Conservation (phyloP, 2,113 vertebrate species). For the Chrysemys picta region DNA sequence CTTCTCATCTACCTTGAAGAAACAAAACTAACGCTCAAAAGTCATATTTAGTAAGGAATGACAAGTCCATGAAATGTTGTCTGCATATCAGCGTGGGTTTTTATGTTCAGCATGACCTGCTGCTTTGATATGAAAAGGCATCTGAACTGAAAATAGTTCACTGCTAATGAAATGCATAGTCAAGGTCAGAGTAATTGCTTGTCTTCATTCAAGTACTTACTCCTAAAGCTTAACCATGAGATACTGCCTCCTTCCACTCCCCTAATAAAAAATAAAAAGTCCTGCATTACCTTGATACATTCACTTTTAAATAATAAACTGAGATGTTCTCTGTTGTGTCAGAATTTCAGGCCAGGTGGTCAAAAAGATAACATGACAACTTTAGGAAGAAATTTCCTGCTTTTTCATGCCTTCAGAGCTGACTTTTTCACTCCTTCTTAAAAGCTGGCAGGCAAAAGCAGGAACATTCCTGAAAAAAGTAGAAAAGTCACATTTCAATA, state of each 20-base stretch:
- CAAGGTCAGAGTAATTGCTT: conserved; percentile 52
- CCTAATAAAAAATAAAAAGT: not conserved
- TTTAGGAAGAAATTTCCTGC: conserved; percentile 28
- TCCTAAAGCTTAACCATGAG: conserved; percentile 25
- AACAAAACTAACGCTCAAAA: not conserved
- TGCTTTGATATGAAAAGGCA: conserved; percentile 51
- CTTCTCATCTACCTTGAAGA: not conserved
- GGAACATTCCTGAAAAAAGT: not conserved
- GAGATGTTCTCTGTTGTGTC: not conserved
- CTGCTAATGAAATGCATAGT: conserved; percentile 46
- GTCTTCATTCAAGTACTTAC: not conserved
- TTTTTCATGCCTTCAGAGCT: conserved; percentile 39
- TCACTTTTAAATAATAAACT: conserved; percentile 44
- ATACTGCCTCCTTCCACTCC: not conserved
- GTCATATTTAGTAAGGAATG: conserved; percentile 18
- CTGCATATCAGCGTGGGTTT: not conserved
- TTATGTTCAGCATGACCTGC: not conserved
- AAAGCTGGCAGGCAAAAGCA: conserved; percentile 18
- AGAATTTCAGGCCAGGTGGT: conserved; percentile 19
- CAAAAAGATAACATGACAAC: conserved; percentile 50
- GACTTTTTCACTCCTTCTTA: conserved; percentile 31
- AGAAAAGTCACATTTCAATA: not conserved
- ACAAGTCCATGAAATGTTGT: not conserved
- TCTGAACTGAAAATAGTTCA: conserved; percentile 53
- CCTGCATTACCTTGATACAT: not conserved